Evolutionary conservation across 2,797 vertebrate species (phyloP).

Genomic region (Lutjanus argentimaculatus): DNA sequence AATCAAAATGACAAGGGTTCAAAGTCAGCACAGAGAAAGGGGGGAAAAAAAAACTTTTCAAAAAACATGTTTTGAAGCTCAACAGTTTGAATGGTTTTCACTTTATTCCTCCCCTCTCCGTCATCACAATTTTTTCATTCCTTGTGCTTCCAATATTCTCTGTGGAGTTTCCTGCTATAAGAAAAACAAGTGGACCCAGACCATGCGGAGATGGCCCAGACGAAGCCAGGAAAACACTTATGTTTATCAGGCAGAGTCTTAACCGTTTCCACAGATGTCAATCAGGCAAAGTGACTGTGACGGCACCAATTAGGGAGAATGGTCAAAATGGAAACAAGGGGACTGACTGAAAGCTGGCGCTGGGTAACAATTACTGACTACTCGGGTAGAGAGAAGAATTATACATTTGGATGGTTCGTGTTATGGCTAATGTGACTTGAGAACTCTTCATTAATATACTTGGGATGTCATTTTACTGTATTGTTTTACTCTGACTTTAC

Average conservation of each 20-base stretch:
- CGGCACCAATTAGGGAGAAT: constrained; percentile 79
- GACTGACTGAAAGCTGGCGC: constrained; percentile 46
- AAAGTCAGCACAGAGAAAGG: constrained; percentile 27
- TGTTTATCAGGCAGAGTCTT: constrained; percentile 75
- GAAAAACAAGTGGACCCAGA: constrained; percentile 74
- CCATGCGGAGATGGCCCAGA: constrained; percentile 65
- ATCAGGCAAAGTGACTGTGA: constrained; percentile 83
- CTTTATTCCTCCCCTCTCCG: constrained; percentile 12
- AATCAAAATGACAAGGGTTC: constrained; percentile 52
- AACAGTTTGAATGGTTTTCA: constrained; percentile 60
- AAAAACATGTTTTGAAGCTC: constrained; percentile 29
- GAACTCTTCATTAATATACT: neutral
- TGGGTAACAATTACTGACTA: constrained; percentile 28
- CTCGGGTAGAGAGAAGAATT: neutral
- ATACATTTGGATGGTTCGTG: neutral
- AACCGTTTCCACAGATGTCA: constrained; percentile 84
- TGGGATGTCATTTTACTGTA: neutral
- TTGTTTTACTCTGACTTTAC: no score
- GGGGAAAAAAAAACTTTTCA: neutral
- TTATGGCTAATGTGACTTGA: neutral
- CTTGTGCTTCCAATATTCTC: constrained; percentile 58
- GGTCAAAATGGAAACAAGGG: constrained; percentile 76
- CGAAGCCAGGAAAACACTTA: constrained; percentile 69
- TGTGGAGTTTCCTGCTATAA: constrained; percentile 60
- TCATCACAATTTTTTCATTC: constrained; percentile 36